Evolutionary conservation across 2,797 vertebrate species (phyloP).

Genomic region (Diplodus sargus): DNA sequence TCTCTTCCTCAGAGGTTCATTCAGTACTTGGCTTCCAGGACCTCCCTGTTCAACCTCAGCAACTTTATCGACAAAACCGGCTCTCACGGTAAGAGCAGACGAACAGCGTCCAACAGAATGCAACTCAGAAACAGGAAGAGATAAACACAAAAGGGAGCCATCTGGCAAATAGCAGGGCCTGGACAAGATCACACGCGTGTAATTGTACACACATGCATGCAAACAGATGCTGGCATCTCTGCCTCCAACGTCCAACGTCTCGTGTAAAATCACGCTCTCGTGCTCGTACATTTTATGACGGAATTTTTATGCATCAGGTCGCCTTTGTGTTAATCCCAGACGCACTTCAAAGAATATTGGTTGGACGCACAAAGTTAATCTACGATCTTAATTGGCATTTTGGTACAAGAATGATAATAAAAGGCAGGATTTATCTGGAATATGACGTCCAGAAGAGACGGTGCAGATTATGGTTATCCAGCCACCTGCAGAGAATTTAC

Average conservation of each 20-base stretch:
- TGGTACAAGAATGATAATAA: not conserved
- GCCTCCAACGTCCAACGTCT: not conserved
- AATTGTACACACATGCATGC: constrained; percentile 6
- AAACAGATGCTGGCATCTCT: constrained; percentile 14
- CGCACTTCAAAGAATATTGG: not conserved
- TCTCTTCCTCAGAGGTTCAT: constrained; percentile 93
- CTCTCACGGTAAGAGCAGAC: constrained; percentile 90
- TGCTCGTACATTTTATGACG: not conserved
- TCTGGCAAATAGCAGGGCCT: constrained; percentile 33
- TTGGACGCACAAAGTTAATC: not conserved
- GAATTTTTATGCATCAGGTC: not conserved
- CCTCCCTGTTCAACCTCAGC: constrained; percentile 98
- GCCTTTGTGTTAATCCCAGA: not conserved
- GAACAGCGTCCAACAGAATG: constrained; percentile 10
- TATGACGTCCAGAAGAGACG: not conserved
- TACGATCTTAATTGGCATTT: no score
- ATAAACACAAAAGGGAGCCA: constrained; percentile 18
- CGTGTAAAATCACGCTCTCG: not conserved
- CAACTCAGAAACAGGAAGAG: constrained; percentile 22
- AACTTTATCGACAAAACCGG: constrained; percentile 99
- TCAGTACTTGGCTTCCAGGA: constrained; percentile 99
- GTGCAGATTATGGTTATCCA: no score
- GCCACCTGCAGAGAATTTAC: not conserved
- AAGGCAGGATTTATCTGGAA: not conserved
- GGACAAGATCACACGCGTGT: constrained; percentile 9